Evolutionary conservation across 2,888 invertebrate genomes (phyloP), one percentile per base, ranked within the genome.

Genomic region (Heliconius erato): DNA sequence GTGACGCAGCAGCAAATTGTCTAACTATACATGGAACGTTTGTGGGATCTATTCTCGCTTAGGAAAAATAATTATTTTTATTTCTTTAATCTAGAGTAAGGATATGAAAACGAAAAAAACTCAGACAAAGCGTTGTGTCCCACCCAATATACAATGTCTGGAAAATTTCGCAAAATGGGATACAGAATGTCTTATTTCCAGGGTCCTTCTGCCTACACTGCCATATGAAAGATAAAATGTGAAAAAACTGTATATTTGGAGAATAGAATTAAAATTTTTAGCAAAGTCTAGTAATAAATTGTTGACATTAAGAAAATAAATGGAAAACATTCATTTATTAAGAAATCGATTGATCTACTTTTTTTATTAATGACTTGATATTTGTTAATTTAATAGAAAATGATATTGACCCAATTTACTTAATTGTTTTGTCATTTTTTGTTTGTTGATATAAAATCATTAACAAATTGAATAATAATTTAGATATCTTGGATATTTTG

Each of bases 341-440:
- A 7, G 26, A 72, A 72, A 76, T 63, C 63, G 63, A 63, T 76
- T 76, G 63, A n/a, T 63, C 76, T 63, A 76, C 35, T 76, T 76
- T 76, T n/a, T 76, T 76, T 63, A 63, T 9, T 76, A 40, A 76
- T 63, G 76, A 76, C 35, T 76, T 35, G n/a, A 40, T 76, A 63
- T 63, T 76, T 76, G 59, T 76, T 76, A 76, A 76, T 35, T 35
- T 35, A 12, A 63, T 59, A 76, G 59, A 76, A 76, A 76, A 76
- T 63, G 63, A 16, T 40, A 76, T 76, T 76, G 63, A 76, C 76
- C 76, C 32, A 76, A 76, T 76, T 76, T n/a, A 6, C 4, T 63
- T 76, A 40, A 76, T 76, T n/a, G 76, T 40, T 76, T 63, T 16
- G 32, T 35, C 7, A n/a, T 63, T 59, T 76, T 74, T 76, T 63